A percentile compares a stretch with the other conserved stretches of the same genome.
Evolutionary conservation across 2,888 invertebrate genomes (phyloP).

Genomic region (Polydesmus complanatus): DNA sequence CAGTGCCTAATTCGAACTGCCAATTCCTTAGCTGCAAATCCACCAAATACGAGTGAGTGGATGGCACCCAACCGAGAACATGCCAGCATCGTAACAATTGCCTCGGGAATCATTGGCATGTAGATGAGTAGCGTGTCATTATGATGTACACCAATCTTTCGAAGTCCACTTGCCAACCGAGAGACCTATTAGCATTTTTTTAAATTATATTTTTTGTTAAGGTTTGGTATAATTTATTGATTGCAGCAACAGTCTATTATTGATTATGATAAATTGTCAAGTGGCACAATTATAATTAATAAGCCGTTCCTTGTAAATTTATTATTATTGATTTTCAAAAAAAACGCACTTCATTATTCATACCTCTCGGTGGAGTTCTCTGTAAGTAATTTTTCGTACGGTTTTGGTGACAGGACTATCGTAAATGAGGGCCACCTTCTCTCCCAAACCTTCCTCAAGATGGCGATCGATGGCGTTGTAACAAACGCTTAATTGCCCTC

Average conservation of each 20-base stretch:
- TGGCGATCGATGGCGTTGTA: not conserved
- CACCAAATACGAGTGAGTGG: constrained; percentile 91
- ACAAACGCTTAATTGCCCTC: not conserved
- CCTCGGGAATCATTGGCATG: constrained; percentile 88
- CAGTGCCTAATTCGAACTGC: constrained; percentile 42
- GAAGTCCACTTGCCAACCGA: not conserved
- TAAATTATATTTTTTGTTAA: not conserved
- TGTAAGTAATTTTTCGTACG: not conserved
- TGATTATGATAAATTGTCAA: too few relatives aligned
- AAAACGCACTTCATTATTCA: not conserved
- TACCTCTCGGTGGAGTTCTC: not conserved
- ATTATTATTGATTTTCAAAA: not conserved
- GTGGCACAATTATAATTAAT: too few relatives aligned
- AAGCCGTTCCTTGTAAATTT: too few relatives aligned
- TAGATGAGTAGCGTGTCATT: constrained; percentile 82
- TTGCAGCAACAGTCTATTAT: too few relatives aligned
- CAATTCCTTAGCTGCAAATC: constrained; percentile 79
- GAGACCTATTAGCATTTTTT: not conserved
- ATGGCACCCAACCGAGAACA: constrained; percentile 73
- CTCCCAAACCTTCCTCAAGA: not conserved
- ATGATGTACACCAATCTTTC: constrained; percentile 52
- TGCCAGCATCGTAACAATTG: constrained; percentile 76
- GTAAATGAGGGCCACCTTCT: not conserved
- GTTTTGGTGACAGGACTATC: not conserved
- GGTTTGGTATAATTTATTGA: not conserved